Base-by-base conservation (phyloP, 1,140 invertebrate genomes). In the Brachionus koreanus region DNA sequence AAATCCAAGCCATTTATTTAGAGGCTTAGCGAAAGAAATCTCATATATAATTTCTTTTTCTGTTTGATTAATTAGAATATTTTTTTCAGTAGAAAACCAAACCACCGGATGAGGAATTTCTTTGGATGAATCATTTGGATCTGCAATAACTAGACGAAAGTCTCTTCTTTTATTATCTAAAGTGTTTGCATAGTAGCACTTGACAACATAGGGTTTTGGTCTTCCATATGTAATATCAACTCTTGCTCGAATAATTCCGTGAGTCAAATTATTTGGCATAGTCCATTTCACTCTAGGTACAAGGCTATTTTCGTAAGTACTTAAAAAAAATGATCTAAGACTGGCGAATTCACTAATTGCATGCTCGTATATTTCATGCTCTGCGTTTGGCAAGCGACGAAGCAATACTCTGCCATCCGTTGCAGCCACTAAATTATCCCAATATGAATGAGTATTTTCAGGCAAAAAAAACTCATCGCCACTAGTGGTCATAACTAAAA, bases 381-480 rank as follows among this genome's bases (percentile, higher is more conserved):
- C 86, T 6, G 86, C 85, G 72, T 87, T 86, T 12, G 85, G 85
- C 37, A 86, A 25, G 35, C 67, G 39, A 2, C 74, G 9, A 3
- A 77, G 25, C 2, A 77, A 37, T n/a, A 61, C 74, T 57, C 33
- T 77, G n/a, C 74, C 74, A 49, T 77, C 16, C 2, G 74, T 87
- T 3, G 84, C 84, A 57, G 84, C 84, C 7, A 74, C 65, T 4
- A 87, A 83, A 35, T 86, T 57, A 74, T 84, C 75, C 84, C 84
- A 87, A 82, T 85, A 87, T 77, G 84, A 86, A 69, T 86, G 84
- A 0, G 86, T 85, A 82, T 87, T 85, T 35, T 87, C 87, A n/a
- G 85, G 84, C 23, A 86, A 76, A 76, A 87, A 87, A 82, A 87
- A 87, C 81, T 87, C 86, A 67, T 87, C 87, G 4, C 86, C 86